Base-by-base conservation (phyloP, 1,140 invertebrate species). In the Calliopsis andreniformis region DNA sequence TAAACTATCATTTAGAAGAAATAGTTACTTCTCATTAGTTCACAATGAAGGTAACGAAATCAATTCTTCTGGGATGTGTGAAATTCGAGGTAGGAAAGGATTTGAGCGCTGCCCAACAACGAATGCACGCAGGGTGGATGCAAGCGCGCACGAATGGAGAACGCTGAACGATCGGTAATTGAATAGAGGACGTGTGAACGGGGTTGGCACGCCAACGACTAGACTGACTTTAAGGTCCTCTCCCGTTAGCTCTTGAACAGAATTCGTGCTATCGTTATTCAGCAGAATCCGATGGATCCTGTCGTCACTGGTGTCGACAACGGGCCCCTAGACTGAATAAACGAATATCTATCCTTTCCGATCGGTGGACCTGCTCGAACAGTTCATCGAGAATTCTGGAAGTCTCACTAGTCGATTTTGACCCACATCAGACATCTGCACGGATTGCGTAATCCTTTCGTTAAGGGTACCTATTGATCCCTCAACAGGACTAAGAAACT, bases 131-230 rank as follows among this genome's bases (percentile, higher is more conserved):
- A 58, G 68, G 53, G 35, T 2, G 16, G 35, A 8, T 73, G 35
- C 59, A n/a, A 47, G 23, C 66, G 61, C 39, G 70, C 73, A 76
- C 73, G 73, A 84, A 71, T 55, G 68, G 43, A 76, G 69, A 70
- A 77, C 62, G 61, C 62, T 82, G 80, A 83, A 83, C 76, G 71
- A 64, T 75, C 81, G 76, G 86, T 88, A 87, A 88, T 88, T 88
- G 86, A 88, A 88, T 87, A 77, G 82, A 78, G 64, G 76, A 81
- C 85, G 84, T 76, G 81, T 88, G 83, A 67, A 86, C 79, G 80
- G 83, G 78, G 61, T 80, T 30, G 76, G 83, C 83, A 87, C 79
- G 64, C 82, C 83, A 83, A 87, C 76, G 66, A 82, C 72, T 63
- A 42, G 28, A 49, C 7, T 58, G 45, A 72, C 63, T 69, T 86